Conservation (phyloP, 2,888 invertebrate genomes). For the Agrotis segetum region DNA sequence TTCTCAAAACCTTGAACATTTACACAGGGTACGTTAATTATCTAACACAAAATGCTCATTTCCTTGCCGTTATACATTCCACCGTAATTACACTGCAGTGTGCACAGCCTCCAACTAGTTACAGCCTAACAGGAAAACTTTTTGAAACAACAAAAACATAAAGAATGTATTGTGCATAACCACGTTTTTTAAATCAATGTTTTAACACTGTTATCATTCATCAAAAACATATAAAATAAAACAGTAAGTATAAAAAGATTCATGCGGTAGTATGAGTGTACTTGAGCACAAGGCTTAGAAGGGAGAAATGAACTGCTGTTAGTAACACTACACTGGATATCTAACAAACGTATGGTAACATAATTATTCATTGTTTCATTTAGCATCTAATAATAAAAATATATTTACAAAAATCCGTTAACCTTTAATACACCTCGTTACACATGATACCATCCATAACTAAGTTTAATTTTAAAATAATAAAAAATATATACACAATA, state of each 20-base stretch:
- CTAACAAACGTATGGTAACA: conserved; percentile 79
- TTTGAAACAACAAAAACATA: conserved; percentile 31
- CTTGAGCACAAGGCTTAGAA: conserved; percentile 61
- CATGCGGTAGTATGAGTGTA: conserved; percentile 47
- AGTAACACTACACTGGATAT: conserved; percentile 73
- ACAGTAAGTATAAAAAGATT: conserved; percentile 38
- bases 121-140: conserved; percentile 19
- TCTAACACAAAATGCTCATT: conserved; percentile 30
- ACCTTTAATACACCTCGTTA: conserved; percentile 77
- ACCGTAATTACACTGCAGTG: conserved; percentile 5
- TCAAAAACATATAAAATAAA: conserved; percentile 40
- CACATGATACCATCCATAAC: conserved; percentile 68
- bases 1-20: conserved; percentile 43
- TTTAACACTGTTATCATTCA: conserved; percentile 45
- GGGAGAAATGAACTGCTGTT: conserved; percentile 59
- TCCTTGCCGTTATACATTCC: conserved; percentile 24
- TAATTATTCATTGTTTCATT: conserved; percentile 71
- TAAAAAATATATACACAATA: conserved; percentile 77
- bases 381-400: conserved; percentile 79
- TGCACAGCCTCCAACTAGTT: conserved; percentile 53
- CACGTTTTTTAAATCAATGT: conserved; percentile 42
- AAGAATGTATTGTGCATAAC: conserved; percentile 50
- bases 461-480: conserved; percentile 72
- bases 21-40: conserved; percentile 38
- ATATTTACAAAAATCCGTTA: conserved; percentile 86